Base-by-base conservation (phyloP, 2,888 invertebrate genomes). In the Drosophila mayaguana region DNA sequence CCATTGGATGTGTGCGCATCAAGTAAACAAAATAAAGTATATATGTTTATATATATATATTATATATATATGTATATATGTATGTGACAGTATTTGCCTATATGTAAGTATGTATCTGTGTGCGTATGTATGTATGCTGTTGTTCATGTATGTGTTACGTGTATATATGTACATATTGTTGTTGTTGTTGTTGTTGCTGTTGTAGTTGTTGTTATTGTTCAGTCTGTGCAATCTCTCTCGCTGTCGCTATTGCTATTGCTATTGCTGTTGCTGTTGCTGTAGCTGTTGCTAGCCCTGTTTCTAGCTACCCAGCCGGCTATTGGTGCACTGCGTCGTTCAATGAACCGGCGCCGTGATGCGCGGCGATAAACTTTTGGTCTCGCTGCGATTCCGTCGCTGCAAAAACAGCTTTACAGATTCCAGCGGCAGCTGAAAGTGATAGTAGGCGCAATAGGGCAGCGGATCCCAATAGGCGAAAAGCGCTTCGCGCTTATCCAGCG, bases 381-480 rank as follows among this genome's bases (percentile, higher is more conserved):
- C 76, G 48, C 80, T 67, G 73, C 88, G 86, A 75, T 91, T 89
- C 72, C 93, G 92, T 79, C 93, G 93, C 81, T 94, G 93, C 70
- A 95, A 91, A 88, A 95, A 94, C 46, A 93, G 93, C 77, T 94
- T 92, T 34, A 95, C 93, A 76, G 94, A 94, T 78, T 94, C 94
- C 77, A 96, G 94, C 0, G 97, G 96, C 82, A 96, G 92, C 88
- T 97, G 96, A 83, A 97, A 95, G 91, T 96, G 96, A 92, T 97
- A 97, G 91, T 96, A 97, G 3, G 96, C 97, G 90, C 96, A 97
- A 91, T 97, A 97, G 0, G 97, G 97, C 83, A 97, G 91, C 7
- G 97, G 97, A 90, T 97, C 97, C 97, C 97, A 97, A 88, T 96
- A 96, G 7, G 95, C 94, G 89, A 97, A 97, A 1, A 97, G 93